Evolutionary conservation across 2,888 invertebrate genomes (phyloP), one percentile per base, ranked within the genome.

Genomic region (Seladonia tumulorum): DNA sequence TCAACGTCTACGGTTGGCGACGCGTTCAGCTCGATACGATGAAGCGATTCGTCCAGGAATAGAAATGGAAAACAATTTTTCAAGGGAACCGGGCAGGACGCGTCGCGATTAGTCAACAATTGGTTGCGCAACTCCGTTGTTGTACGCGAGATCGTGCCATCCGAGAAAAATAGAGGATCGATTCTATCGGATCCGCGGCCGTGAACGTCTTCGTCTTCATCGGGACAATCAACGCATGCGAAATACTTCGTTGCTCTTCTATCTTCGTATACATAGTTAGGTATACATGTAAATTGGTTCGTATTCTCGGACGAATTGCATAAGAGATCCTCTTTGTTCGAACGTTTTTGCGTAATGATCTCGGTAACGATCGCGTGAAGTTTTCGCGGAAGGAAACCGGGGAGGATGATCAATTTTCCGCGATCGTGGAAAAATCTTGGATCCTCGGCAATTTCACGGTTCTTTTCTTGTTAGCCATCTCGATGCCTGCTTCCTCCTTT

Each of bases 1-100:
- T 78, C n/a, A 49, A 25, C 53, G 57, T 29, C 49, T 47, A 14
- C 45, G 22, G 22, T n/a, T 14, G 25, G 72, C 63, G 42, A 78
- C 12, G 68, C 72, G 47, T 29, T 53, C 49, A 79, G 78, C 57
- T 60, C 66, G 47, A 47, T n/a, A 49, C 60, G 60, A 68, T 47
- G 82, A 10, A 60, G 71, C 76, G 76, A 85, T 82, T 16, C 75
- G 63, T 60, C 76, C 76, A 76, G 78, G 66, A 86, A 87, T 81
- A 73, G 81, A 79, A 79, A 86, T 83, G 81, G 42, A 83, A 80
- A 85, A 86, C 81, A 81, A 57, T 80, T 81, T 81, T 81, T 66
- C 71, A 76, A 42, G 25, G 63, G 66, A 80, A 75, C 47, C 78
- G 60, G 49, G 77, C 77, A 66, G 60, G 80, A 82, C 57, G 85